Conservation (phyloP, 2,113 vertebrate genomes). For the Triplophysa tibetana region DNA sequence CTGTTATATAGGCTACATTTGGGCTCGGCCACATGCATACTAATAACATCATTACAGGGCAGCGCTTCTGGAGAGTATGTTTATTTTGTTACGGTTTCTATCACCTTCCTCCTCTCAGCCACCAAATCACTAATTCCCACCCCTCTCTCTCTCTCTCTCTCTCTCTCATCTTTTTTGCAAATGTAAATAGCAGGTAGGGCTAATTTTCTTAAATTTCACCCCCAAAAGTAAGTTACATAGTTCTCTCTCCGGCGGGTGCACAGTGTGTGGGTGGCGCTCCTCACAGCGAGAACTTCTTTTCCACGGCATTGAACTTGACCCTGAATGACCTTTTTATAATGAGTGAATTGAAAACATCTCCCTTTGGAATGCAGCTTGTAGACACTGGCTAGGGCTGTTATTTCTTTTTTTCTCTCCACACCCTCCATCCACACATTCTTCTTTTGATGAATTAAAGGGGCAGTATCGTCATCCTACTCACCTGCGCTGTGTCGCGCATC, state of each 20-base stretch:
- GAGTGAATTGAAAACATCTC: constrained; percentile 99
- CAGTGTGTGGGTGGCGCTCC: constrained; percentile 85
- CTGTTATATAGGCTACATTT: constrained; percentile 90
- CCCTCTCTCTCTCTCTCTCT: constrained; percentile 47
- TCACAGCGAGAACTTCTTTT: constrained; percentile 88
- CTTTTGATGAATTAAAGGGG: constrained; percentile 89
- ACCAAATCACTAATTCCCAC: constrained; percentile 88
- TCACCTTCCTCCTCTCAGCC: constrained; percentile 77
- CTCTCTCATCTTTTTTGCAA: constrained; percentile 62
- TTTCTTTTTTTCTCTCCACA: constrained; percentile 66
- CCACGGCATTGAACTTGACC: constrained; percentile 99
- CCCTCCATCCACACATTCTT: constrained; percentile 57
- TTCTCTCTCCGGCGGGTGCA: constrained; percentile 82
- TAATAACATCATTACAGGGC: constrained; percentile 91
- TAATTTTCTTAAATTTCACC: constrained; percentile 91
- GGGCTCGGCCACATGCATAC: constrained; percentile 90
- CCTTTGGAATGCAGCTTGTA: constrained; percentile 95
- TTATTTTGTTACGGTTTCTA: constrained; percentile 89
- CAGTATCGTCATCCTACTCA: constrained; percentile 76
- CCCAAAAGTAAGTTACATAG: constrained; percentile 89
- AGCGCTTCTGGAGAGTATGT: constrained; percentile 85
- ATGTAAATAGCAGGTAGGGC: constrained; percentile 91
- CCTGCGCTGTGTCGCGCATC: constrained; percentile 63
- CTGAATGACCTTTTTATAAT: constrained; percentile 91
- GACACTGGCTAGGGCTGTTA: constrained; percentile 81